Evolutionary conservation across 2,113 vertebrate species (phyloP).

Genomic region (Dascyllus trimaculatus): DNA sequence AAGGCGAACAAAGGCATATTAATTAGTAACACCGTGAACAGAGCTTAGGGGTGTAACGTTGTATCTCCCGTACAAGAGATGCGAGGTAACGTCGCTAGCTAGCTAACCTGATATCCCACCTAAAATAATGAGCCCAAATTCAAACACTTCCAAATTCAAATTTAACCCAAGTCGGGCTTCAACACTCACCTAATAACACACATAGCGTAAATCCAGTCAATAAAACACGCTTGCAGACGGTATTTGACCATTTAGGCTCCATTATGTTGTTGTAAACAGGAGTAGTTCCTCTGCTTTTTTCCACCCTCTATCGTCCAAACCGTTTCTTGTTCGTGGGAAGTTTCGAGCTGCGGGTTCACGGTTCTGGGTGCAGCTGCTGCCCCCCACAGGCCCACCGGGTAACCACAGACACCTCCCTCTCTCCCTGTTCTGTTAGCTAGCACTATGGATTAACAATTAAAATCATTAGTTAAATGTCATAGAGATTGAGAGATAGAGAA

Average conservation of each 20-base stretch:
- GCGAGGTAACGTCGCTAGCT: conserved; percentile 52
- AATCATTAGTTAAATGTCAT: too few species aligned
- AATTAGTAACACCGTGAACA: background rate
- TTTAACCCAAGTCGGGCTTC: too few species aligned
- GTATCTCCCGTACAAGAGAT: conserved; percentile 32
- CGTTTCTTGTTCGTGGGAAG: conserved; percentile 52
- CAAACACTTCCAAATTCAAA: background rate
- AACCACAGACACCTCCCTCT: background rate
- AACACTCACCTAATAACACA: conserved; percentile 70
- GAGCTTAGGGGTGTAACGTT: conserved; percentile 26
- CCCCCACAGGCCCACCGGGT: conserved; percentile 17
- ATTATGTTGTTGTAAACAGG: conserved; percentile 80
- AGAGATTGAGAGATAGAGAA: too few species aligned
- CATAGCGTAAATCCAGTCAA: conserved; percentile 67
- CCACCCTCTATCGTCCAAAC: conserved; percentile 28
- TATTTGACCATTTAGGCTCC: conserved; percentile 71
- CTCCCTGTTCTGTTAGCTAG: too few species aligned
- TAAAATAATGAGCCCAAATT: conserved; percentile 21
- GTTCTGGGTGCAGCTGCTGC: background rate
- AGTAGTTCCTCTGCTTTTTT: conserved; percentile 41
- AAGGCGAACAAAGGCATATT: conserved; percentile 11
- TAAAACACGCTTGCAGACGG: conserved; percentile 39
- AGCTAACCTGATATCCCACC: conserved; percentile 53
- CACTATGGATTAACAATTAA: too few species aligned
- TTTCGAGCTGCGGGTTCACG: fast-evolving